These are phyloP conservation scores for Chitala chitala DNA, from an alignment of 2,113 vertebrate genomes.

Conservation along the genomic window DNA sequence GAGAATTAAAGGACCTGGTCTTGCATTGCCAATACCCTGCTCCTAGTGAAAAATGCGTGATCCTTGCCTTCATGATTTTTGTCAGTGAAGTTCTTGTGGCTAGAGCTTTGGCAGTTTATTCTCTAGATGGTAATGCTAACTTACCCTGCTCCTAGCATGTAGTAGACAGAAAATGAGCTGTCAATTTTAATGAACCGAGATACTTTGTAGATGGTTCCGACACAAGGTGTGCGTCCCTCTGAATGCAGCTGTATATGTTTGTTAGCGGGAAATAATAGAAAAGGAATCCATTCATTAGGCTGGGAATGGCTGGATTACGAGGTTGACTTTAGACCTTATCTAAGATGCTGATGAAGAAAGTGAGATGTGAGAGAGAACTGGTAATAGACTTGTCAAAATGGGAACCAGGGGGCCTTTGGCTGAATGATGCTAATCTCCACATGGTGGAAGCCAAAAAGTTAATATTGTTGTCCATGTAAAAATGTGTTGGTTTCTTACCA, in stretches of 20 bases:
- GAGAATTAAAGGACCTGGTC: neutral
- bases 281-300: neutral
- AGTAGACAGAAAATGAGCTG: neutral
- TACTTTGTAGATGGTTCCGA: neutral
- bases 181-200: neutral
- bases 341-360: too few species aligned
- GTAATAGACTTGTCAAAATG: too few species aligned
- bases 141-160: neutral
- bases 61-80: too few species aligned
- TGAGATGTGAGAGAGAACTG: too few species aligned
- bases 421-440: neutral
- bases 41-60: too few species aligned
- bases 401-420: too few species aligned
- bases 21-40: too few species aligned
- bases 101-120: too few species aligned
- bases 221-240: neutral
- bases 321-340: too few species aligned
- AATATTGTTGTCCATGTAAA: neutral
- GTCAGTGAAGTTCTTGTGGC: too few species aligned
- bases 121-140: neutral
- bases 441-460: neutral
- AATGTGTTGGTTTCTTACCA: neutral
- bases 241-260: neutral
- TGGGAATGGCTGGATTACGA: neutral
- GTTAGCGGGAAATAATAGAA: neutral